Base-by-base conservation (phyloP, 2,888 invertebrate genomes). In the Dinocampus coccinellae region DNA sequence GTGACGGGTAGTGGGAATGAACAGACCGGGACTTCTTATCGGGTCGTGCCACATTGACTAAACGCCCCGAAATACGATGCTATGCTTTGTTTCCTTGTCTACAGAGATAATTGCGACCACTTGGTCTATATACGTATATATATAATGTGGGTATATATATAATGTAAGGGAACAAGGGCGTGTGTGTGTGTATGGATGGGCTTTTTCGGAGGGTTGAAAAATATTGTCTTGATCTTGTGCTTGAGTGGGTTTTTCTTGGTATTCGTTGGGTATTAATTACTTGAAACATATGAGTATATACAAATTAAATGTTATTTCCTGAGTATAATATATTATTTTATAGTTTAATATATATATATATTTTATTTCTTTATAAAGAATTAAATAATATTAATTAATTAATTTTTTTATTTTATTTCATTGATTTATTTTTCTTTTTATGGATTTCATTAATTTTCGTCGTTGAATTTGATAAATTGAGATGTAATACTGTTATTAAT, bases 51-150 rank as follows among this genome's bases (percentile, higher is more conserved):
- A 82, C 85, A 81, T 82, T 84, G 83, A 82, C 82, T 81, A 79
- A 83, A 82, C 81, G 81, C 75, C 42, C 65, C 81, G 79, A 84
- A 85, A 84, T 84, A 82, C 84, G 80, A 84, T 84, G 83, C 80
- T 77, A 78, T 77, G 80, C 79, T 82, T 83, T 84, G 84, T 69
- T 69, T 69, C 47, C 72, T 69, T 78, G 71, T 77, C 76, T 72
- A 73, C 65, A 70, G 75, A 77, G 82, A 84, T 84, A 84, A 84
- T 84, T 82, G 82, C 80, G 73, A 39, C 13, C 13, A 33, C 16
- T 47, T 47, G 47, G 47, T 47, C 16, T 47, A 16, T 47, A 47
- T 16, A 47, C 16, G 16, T 20, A 3, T 69, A 24, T 36, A 55
- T n/a, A 4, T 24, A 34, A 4, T 24, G 34, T 20, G 67, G 26